phyloP scores from a whole-genome alignment of 2,113 vertebrate genomes.

The Dromaius novaehollandiae region DNA sequence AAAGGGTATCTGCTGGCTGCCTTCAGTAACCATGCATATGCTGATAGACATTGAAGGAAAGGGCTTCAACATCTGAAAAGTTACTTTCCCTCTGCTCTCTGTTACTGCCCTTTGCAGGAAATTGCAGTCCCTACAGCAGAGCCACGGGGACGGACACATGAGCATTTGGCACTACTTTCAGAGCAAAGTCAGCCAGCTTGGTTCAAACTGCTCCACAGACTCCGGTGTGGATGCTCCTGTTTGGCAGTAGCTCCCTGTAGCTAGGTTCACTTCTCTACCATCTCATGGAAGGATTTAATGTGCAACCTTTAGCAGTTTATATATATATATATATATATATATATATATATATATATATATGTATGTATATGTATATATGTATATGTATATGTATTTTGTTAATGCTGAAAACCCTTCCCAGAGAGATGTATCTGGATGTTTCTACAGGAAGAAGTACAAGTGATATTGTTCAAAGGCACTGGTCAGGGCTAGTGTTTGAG shows the following conservation, averaged over 20 bases:
- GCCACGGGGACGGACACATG: rapidly evolving
- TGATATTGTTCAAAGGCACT: neutral
- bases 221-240: too few relatives aligned
- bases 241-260: too few relatives aligned
- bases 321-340: too few relatives aligned
- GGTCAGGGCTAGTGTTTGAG: neutral
- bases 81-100: neutral
- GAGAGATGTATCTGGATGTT: neutral
- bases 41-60: neutral
- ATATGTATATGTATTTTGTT: neutral
- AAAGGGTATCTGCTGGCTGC: neutral
- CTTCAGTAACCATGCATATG: neutral
- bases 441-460: neutral
- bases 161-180: neutral
- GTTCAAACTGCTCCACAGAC: rapidly evolving
- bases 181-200: neutral
- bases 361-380: neutral
- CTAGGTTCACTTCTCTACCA: neutral
- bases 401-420: neutral
- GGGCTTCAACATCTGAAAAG: neutral
- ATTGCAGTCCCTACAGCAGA: neutral
- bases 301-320: neutral
- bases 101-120: neutral
- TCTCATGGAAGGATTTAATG: neutral
- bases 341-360: too few relatives aligned